These are phyloP conservation scores for Hydrozoanthus tunicans DNA, from an alignment of 64 coral and sea anemone genomes.

Conservation along the genomic window DNA sequence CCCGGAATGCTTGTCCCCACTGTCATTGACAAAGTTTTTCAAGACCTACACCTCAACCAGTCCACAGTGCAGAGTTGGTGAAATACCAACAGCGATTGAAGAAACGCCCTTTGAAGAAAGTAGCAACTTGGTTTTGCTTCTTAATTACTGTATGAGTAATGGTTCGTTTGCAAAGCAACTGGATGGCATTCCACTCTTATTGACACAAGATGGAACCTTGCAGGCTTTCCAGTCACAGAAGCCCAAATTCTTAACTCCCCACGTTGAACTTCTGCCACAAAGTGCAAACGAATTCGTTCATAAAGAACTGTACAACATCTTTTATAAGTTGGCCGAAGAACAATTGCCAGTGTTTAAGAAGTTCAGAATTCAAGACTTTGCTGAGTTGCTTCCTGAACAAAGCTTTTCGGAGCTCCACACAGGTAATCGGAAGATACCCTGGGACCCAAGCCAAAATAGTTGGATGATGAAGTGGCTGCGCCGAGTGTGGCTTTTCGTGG, in stretches of 20 bases:
- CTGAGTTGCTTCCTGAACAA: background rate
- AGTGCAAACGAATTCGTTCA: conserved; percentile 29
- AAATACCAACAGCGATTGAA: conserved; percentile 36
- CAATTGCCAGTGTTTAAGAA: background rate
- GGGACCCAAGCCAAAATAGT: background rate
- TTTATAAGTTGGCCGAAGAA: background rate
- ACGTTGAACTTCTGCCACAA: conserved; percentile 30
- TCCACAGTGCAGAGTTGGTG: conserved; percentile 42
- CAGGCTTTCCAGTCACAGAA: conserved; percentile 2
- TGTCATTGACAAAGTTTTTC: conserved; percentile 3
- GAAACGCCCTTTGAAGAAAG: conserved; percentile 46
- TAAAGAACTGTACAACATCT: background rate
- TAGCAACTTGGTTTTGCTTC: conserved; percentile 13
- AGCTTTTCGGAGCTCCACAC: background rate
- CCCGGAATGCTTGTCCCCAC: background rate
- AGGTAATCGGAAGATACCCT: background rate
- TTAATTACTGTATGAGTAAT: conserved; percentile 54
- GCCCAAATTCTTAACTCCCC: conserved; percentile 40
- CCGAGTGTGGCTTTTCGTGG: background rate
- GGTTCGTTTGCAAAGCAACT: conserved; percentile 14
- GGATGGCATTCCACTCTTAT: conserved; percentile 38
- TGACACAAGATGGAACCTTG: conserved; percentile 54
- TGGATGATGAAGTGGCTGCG: background rate
- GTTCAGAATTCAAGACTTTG: conserved; percentile 25
- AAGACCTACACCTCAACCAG: background rate